Conservation (phyloP, 2,797 vertebrate species). For the Sebastes hubbsi region DNA sequence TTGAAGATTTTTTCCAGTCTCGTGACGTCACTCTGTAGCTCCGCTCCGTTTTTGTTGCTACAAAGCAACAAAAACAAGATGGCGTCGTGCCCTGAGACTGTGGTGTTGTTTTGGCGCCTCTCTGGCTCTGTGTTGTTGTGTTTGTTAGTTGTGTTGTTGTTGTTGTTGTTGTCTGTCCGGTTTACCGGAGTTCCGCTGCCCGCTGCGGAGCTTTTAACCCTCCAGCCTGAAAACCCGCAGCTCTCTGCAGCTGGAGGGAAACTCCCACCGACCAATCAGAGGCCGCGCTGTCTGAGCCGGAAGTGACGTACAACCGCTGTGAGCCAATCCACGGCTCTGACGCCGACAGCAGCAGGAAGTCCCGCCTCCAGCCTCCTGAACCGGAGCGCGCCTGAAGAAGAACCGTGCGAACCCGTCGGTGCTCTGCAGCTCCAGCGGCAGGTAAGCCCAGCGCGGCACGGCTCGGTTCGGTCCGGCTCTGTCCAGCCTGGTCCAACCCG, state of each 20-base stretch:
- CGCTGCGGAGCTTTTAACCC: not conserved
- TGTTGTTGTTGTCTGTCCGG: not conserved
- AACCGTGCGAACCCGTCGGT: slow-evolving; percentile 10
- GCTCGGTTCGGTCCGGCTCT: rapidly evolving
- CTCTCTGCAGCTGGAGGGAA: not conserved
- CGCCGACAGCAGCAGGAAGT: slow-evolving; percentile 3
- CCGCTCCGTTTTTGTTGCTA: not conserved
- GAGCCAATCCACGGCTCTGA: slow-evolving; percentile 15
- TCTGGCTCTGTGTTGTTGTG: not conserved
- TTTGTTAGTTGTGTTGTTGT: not conserved
- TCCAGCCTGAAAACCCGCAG: not conserved
- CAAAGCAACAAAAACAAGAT: slow-evolving; percentile 47
- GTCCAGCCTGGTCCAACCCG: not conserved
- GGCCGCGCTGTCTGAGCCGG: not conserved
- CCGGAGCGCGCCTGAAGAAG: slow-evolving; percentile 40
- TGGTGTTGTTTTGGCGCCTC: not conserved
- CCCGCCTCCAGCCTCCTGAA: slow-evolving; percentile 34
- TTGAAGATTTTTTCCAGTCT: not conserved
- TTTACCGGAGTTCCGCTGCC: not conserved
- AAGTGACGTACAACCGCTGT: not conserved
- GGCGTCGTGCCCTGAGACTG: not conserved
- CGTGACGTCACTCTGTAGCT: not conserved
- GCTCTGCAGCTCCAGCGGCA: slow-evolving; percentile 3
- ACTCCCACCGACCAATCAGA: slow-evolving; percentile 35
- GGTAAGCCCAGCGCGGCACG: slow-evolving; percentile 27